Evolutionary conservation across 2,113 vertebrate genomes (phyloP), one percentile per base, ranked within the genome.

Genomic region (Henicopernis longicauda): DNA sequence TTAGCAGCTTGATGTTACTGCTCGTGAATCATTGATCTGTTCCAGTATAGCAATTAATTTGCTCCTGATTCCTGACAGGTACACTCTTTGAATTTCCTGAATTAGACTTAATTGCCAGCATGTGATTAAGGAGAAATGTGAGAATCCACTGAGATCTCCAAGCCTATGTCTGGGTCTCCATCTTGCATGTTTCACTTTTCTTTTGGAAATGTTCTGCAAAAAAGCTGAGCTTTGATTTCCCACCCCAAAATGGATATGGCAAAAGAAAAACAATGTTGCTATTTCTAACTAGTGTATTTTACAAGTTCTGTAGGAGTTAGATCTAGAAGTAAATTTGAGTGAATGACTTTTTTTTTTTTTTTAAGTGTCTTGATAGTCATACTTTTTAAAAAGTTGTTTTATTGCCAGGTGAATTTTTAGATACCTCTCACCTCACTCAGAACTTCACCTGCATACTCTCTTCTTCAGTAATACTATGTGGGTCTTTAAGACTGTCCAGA

Each of bases 1-100:
- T 90, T 95, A 93, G 78, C 54, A 94, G 40, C 58, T 85, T 90
- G 58, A 93, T 82, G 70, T 73, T 90, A 85, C 36, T 89, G 58
- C 88, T 94, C 65, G 70, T 89, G 93, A 95, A 90, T 95, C 90
- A 93, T 74, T 95, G 96, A 93, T 96, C 79, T 94, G 22, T 93
- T 95, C 73, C 82, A 78, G 45, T 66, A 58, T 26, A 82, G 71
- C 92, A 94, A 96, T 96, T 95, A 89, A 91, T 96, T 90, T 93
- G 52, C 70, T 93, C 17, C 84, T 76, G 83, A 69, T 93, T 84
- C 77, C 78, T 89, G 77, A 87, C 91, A 96, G 90, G 80, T 93
- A 70, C 36, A 62, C 36, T 88, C 82, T 88, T 44, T 83, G 88
- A 90, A 83, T 90, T 86, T 94, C 82, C 74, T 83, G 71, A 89